phyloP scores from a whole-genome alignment of 35 echinoderm and acorn worm species.

The Amphiura filiformis region DNA sequence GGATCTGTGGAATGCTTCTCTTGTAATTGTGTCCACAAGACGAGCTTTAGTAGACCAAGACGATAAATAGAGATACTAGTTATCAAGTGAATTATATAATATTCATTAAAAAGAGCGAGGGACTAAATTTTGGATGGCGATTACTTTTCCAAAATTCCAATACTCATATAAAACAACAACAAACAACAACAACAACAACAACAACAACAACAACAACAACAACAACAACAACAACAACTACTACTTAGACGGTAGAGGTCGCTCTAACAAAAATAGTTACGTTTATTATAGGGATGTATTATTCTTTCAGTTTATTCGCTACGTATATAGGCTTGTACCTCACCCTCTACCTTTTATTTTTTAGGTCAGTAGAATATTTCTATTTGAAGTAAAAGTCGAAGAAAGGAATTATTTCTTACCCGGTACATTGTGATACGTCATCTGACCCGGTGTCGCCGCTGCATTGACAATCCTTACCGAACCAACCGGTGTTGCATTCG shows the following conservation, averaged over 20 bases:
- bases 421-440: conserved; percentile 60
- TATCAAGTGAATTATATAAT: too few species aligned
- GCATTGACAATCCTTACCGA: conserved; percentile 84
- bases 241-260: too few species aligned
- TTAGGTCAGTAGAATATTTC: background rate
- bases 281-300: background rate
- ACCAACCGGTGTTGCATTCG: conserved; percentile 67
- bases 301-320: background rate
- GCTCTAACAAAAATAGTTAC: background rate
- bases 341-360: background rate
- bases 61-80: background rate
- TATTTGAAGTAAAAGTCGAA: background rate
- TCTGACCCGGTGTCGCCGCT: conserved; percentile 71
- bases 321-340: background rate
- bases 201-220: too few species aligned
- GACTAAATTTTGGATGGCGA: too few species aligned
- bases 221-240: too few species aligned
- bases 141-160: too few species aligned
- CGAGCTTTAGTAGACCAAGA: background rate
- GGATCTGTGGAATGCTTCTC: background rate
- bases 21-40: background rate
- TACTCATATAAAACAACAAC: too few species aligned
- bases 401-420: conserved; percentile 38
- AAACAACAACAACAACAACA: too few species aligned
- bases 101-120: too few species aligned